A percentile compares a stretch with the other conserved stretches of the same genome.
Evolutionary conservation across 1,140 invertebrate genomes (phyloP).

Genomic region (Venturia canescens): DNA sequence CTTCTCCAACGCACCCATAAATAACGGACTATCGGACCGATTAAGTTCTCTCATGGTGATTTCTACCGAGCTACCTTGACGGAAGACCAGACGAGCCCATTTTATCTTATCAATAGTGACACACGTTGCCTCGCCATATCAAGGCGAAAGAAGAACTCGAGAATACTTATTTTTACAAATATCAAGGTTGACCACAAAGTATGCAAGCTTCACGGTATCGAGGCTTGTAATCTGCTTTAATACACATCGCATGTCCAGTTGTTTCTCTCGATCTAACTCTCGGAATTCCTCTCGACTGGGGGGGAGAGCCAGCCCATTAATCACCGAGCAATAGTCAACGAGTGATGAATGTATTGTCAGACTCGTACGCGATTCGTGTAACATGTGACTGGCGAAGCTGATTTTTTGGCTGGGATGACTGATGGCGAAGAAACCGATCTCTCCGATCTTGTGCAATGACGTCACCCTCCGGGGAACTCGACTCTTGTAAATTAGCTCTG

Average conservation of each 20-base stretch:
- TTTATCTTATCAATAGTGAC: background rate
- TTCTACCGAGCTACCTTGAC: background rate
- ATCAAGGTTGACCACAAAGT: conserved; percentile 7
- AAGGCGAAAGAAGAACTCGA: background rate
- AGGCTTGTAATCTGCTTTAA: background rate
- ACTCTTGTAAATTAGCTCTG: background rate
- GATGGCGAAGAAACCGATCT: conserved; percentile 52
- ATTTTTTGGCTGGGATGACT: conserved; percentile 46
- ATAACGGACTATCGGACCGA: background rate
- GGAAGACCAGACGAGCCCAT: background rate
- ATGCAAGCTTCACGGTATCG: background rate
- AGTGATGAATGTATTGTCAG: conserved; percentile 35
- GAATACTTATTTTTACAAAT: background rate
- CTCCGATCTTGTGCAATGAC: conserved; percentile 46
- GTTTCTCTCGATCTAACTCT: conserved; percentile 29
- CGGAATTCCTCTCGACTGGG: conserved; percentile 25
- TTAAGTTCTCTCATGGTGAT: background rate
- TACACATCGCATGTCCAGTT: conserved; percentile 2
- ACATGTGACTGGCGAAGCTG: conserved; percentile 48
- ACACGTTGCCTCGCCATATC: background rate
- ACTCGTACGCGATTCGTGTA: background rate
- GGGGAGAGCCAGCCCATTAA: background rate
- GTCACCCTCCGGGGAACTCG: conserved; percentile 25
- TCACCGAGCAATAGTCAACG: conserved; percentile 14
- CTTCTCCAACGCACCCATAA: background rate